Conservation (phyloP, 2,888 invertebrate species). For the Agriotes lineatus region DNA sequence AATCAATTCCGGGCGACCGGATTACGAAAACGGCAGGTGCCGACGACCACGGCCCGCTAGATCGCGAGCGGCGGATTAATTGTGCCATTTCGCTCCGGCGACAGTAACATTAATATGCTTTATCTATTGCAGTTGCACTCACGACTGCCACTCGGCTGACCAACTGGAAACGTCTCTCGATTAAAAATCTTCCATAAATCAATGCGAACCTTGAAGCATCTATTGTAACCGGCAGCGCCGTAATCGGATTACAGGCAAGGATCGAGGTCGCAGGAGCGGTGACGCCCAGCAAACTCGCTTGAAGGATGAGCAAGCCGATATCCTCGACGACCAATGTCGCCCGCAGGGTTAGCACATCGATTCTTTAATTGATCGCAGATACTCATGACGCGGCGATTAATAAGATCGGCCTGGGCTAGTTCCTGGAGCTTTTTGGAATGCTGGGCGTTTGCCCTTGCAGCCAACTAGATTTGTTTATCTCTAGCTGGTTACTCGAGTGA, state of each 20-base stretch:
- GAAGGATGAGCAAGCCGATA: constrained; percentile 43
- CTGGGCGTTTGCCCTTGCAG: no score
- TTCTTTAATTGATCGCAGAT: background rate
- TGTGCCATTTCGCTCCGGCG: constrained; percentile 13
- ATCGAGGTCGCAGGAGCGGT: constrained; percentile 51
- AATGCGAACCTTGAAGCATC: constrained; percentile 53
- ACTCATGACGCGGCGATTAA: no score
- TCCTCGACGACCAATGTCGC: constrained; percentile 21
- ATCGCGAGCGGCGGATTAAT: constrained; percentile 18
- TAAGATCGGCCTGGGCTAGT: no score
- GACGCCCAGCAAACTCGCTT: constrained; percentile 18
- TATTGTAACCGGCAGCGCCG: constrained; percentile 47
- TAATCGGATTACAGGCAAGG: constrained; percentile 53
- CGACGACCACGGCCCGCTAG: background rate
- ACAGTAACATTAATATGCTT: constrained; percentile 28
- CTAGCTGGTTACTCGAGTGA: no score
- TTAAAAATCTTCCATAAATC: constrained; percentile 50
- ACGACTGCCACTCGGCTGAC: constrained; percentile 34
- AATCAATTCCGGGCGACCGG: background rate
- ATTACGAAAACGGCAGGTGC: constrained; percentile 2
- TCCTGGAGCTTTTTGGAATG: no score
- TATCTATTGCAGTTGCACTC: constrained; percentile 14
- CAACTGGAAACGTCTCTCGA: constrained; percentile 45
- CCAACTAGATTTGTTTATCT: no score
- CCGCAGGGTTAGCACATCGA: background rate